Evolutionary conservation across 2,888 invertebrate genomes (phyloP).

Genomic region (Drosophila birchii): DNA sequence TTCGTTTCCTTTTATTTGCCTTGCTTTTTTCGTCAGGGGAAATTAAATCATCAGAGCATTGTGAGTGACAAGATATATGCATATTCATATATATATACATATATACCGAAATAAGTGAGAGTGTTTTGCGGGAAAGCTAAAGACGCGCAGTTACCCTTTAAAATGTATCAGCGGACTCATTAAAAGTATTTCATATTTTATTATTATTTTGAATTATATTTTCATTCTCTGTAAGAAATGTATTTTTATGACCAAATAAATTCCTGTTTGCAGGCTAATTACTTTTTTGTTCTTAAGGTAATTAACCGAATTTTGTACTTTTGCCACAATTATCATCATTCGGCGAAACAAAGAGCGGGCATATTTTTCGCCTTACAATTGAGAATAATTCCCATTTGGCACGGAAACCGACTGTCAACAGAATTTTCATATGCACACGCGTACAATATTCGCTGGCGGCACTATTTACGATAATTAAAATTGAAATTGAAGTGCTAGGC

Average conservation of each 20-base stretch:
- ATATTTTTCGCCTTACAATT: constrained; percentile 45
- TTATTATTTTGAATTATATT: neutral
- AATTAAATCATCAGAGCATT: constrained; percentile 71
- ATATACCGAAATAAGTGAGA: neutral
- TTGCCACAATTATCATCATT: neutral
- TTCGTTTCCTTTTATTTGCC: constrained; percentile 15
- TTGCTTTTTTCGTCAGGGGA: constrained; percentile 54
- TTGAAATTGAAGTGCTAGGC: constrained; percentile 37
- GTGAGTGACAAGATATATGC: constrained; percentile 58
- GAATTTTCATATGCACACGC: constrained; percentile 43
- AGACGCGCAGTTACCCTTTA: neutral
- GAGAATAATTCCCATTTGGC: constrained; percentile 60
- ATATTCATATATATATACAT: constrained; percentile 10
- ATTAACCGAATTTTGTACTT: neutral
- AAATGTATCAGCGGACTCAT: neutral
- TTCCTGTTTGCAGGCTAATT: neutral
- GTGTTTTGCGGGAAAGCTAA: neutral
- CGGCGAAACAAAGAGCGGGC: neutral
- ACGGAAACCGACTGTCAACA: constrained; percentile 65
- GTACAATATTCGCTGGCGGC: constrained; percentile 11
- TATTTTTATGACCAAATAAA: neutral
- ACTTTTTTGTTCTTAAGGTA: neutral
- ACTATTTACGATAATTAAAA: constrained; percentile 37
- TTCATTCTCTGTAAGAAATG: neutral
- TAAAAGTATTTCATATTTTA: neutral